Evolutionary conservation across 2,888 invertebrate genomes (phyloP).

Genomic region (Cylloceria caligata): DNA sequence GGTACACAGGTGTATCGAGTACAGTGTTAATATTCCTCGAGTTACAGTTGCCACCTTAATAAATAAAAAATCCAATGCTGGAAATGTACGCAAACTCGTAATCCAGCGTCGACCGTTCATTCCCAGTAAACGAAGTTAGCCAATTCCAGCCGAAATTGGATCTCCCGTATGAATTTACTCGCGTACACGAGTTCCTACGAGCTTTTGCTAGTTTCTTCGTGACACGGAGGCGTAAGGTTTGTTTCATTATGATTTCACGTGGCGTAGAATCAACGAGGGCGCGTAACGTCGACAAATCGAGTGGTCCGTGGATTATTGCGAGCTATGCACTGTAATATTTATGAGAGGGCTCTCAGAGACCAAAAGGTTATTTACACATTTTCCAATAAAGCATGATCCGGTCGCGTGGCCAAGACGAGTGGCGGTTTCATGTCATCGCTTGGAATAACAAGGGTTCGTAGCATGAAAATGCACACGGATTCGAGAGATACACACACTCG

Average conservation of each 20-base stretch:
- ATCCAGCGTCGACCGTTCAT: conserved; percentile 74
- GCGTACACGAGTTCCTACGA: background rate
- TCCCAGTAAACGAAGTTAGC: conserved; percentile 79
- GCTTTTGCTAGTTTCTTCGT: conserved; percentile 24
- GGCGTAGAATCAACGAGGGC: conserved; percentile 61
- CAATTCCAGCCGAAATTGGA: conserved; percentile 71
- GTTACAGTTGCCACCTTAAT: conserved; percentile 70
- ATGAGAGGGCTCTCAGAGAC: conserved; percentile 43
- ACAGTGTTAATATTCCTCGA: conserved; percentile 75
- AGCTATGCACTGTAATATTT: conserved; percentile 39
- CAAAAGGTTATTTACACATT: conserved; percentile 79
- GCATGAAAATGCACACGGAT: conserved; percentile 44
- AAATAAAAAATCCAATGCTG: conserved; percentile 55
- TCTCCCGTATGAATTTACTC: conserved; percentile 64
- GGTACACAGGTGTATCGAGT: conserved; percentile 68
- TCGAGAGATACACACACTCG: conserved; percentile 19
- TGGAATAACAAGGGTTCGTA: conserved; percentile 81
- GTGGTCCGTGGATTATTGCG: conserved; percentile 54
- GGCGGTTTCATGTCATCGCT: conserved; percentile 79
- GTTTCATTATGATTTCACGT: conserved; percentile 49
- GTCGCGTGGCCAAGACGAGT: conserved; percentile 80
- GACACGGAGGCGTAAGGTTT: conserved; percentile 36
- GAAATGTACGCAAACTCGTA: conserved; percentile 65
- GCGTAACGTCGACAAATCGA: conserved; percentile 58
- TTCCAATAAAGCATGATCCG: conserved; percentile 82